Evolutionary conservation across 2,888 invertebrate genomes (phyloP).

Genomic region (Oscheius onirici): DNA sequence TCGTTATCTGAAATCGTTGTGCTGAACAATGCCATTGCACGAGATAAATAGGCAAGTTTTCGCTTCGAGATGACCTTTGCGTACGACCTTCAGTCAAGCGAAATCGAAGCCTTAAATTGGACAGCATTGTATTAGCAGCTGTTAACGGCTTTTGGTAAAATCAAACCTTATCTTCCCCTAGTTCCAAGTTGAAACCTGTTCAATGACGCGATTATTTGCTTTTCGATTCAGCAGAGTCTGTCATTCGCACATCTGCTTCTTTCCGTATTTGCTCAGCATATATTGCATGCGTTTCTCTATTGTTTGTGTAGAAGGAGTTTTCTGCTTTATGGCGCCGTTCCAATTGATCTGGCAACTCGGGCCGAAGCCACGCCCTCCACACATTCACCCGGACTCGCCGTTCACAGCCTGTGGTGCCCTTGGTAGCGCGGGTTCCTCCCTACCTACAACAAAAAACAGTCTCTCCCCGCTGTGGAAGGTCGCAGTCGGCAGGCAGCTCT

Average conservation of each 20-base stretch:
- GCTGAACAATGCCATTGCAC: conserved; percentile 22
- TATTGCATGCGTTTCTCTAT: conserved; percentile 32
- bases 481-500: neutral
- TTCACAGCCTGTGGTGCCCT: conserved; percentile 31
- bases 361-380: conserved; percentile 24
- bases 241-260: conserved; percentile 31
- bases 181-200: no score
- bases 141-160: no score
- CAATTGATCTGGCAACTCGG: conserved; percentile 33
- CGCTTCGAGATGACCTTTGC: conserved; percentile 19
- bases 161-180: no score
- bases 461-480: conserved; percentile 20
- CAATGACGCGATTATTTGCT: conserved; percentile 14
- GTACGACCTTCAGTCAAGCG: conserved; percentile 17
- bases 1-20: conserved; percentile 12
- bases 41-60: conserved; percentile 24
- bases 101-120: conserved; percentile 24
- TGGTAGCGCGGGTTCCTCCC: conserved; percentile 18
- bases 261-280: conserved; percentile 28
- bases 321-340: conserved; percentile 33
- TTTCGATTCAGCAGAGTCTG: conserved; percentile 22
- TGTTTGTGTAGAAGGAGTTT: conserved; percentile 32
- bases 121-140: neutral
- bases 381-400: conserved; percentile 28
- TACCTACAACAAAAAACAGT: conserved; percentile 3